Evolutionary conservation across 2,113 vertebrate species (phyloP).

Genomic region (Oncorhynchus clarkii): DNA sequence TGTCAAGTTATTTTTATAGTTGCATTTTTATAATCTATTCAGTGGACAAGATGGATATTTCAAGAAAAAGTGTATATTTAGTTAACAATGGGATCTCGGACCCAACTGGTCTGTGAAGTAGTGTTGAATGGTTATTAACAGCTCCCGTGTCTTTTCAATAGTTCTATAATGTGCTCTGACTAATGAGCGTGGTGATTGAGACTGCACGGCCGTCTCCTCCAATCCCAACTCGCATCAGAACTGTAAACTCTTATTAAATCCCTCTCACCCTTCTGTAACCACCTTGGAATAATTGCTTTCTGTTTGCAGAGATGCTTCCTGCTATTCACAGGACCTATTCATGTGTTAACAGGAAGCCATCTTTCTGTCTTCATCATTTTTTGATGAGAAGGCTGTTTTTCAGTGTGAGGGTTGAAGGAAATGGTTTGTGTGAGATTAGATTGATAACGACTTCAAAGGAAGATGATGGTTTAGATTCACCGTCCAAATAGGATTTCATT

Average conservation of each 20-base stretch:
- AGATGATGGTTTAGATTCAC: neutral
- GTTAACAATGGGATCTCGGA: too few relatives aligned
- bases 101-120: too few relatives aligned
- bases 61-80: neutral
- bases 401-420: neutral
- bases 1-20: neutral
- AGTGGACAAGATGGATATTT: neutral
- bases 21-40: neutral
- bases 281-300: slow-evolving; percentile 1
- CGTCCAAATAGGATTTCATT: neutral
- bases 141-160: too few relatives aligned
- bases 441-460: neutral
- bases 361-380: neutral
- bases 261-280: neutral
- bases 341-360: neutral
- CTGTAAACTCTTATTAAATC: slow-evolving; percentile 21
- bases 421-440: too few relatives aligned
- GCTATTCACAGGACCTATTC: slow-evolving; percentile 5
- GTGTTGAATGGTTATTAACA: neutral
- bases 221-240: neutral
- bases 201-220: neutral
- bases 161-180: too few relatives aligned
- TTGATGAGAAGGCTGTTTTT: neutral
- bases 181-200: slow-evolving; percentile 6
- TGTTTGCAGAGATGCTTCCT: slow-evolving; percentile 3